Base-by-base conservation (phyloP, 2,113 vertebrate species). In the Osmerus eperlanus region DNA sequence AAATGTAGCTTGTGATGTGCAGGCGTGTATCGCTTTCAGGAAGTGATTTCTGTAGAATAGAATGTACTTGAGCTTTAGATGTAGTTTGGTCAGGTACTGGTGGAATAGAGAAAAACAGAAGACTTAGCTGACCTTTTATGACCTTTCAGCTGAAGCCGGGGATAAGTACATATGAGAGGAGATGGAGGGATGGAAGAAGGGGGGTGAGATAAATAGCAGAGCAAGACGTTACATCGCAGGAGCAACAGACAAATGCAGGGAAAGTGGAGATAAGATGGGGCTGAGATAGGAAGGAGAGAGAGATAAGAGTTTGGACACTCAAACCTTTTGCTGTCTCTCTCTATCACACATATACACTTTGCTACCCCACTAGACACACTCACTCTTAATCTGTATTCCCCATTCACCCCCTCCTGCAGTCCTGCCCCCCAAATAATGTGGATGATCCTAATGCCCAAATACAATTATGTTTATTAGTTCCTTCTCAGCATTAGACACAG, bases 401-500 rank as follows among this genome's bases (percentile, higher is more conserved):
- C 74, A 18, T 29, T 53, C 36, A 16, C 12, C 56, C 62, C 65
- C 60, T 23, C 75, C 15, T 29, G 68, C 36, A 6, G 15, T 1
- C 67, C 36, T 6, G 7, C 67, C 15, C 32, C 73, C 72, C 73
- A 78, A 74, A 60, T 61, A 77, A 55, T 58, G 55, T 41, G 28
- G 77, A 88, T 86, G 83, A 85, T 85, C 60, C 78, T 80, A 87
- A 87, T 72, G 70, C 74, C 70, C 72, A 85, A 82, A 89, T 89
- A 80, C 85, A 84, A 83, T 85, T 67, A 83, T 83, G 81, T 82
- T 89, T 89, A 85, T 86, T 81, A 82, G 76, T 74, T 62, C 75
- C 72, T 65, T 78, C 58, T 65, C 67, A 72, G 79, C 68, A 68
- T 78, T 75, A 74, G 69, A 53, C 28, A 63, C 23, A 47, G 19